These are phyloP conservation scores for Platyrinchus mystaceus DNA, from an alignment of 2,797 vertebrate species.

Conservation along the genomic window DNA sequence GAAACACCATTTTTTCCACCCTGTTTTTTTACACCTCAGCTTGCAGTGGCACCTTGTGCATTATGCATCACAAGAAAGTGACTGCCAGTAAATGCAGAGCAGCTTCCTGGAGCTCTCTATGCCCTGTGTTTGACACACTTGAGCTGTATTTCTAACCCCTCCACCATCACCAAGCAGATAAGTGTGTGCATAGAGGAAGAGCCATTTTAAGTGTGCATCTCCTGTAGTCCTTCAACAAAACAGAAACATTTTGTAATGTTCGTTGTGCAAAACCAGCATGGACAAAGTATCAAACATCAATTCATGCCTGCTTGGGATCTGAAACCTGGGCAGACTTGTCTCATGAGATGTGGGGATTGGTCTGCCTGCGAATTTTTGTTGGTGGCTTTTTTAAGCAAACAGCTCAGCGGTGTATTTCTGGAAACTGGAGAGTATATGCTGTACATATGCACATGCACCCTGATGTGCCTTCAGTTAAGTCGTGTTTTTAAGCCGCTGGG, in stretches of 20 bases:
- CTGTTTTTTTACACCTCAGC: constrained; percentile 27
- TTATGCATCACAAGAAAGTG: constrained; percentile 35
- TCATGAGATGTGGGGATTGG: background rate
- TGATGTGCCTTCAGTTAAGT: background rate
- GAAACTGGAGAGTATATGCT: background rate
- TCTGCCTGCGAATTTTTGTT: background rate
- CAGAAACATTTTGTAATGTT: background rate
- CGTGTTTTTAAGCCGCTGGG: background rate
- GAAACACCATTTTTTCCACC: background rate
- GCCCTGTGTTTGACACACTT: background rate
- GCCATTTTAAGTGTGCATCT: background rate
- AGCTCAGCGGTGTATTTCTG: background rate
- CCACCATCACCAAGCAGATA: background rate
- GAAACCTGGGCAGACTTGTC: background rate
- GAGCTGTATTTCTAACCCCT: background rate
- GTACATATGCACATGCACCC: background rate
- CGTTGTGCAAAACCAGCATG: background rate
- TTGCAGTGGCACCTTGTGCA: constrained; percentile 43
- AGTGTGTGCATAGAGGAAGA: background rate
- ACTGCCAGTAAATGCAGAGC: constrained; percentile 22
- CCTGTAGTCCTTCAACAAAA: background rate
- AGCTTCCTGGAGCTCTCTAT: background rate
- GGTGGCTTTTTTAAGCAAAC: background rate
- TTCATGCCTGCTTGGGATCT: background rate
- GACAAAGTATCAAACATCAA: background rate